Conservation (phyloP, 2,113 vertebrate species). For the Cheirogaleus medius region DNA sequence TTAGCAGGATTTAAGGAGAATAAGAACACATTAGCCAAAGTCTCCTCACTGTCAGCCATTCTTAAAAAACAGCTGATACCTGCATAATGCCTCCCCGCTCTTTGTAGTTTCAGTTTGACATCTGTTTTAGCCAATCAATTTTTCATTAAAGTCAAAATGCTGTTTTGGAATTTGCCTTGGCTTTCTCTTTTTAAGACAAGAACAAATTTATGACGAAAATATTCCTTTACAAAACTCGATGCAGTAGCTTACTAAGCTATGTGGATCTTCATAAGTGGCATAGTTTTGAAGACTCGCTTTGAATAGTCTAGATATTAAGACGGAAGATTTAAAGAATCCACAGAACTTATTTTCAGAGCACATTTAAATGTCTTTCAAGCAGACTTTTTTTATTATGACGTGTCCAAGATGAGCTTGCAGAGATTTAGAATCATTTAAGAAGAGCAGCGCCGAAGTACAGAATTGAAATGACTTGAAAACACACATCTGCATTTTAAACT, state of each 20-base stretch:
- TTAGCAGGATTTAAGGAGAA: background rate
- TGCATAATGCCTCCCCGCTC: background rate
- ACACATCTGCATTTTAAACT: conserved; percentile 74
- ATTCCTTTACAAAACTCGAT: background rate
- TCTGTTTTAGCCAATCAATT: conserved; percentile 68
- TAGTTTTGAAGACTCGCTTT: background rate
- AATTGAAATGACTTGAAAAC: conserved; percentile 69
- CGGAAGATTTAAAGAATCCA: conserved; percentile 40
- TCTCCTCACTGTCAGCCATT: background rate
- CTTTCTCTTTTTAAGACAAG: conserved; percentile 66
- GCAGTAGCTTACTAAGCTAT: background rate
- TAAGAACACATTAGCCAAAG: conserved; percentile 21
- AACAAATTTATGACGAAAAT: conserved; percentile 44
- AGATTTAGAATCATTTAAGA: conserved; percentile 70
- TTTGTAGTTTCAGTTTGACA: conserved; percentile 61
- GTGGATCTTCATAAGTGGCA: background rate
- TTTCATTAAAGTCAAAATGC: conserved; percentile 68
- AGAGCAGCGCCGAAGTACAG: conserved; percentile 41
- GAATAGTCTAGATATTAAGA: conserved; percentile 52
- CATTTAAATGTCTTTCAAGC: conserved; percentile 62
- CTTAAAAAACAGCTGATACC: conserved; percentile 51
- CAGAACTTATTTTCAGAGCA: conserved; percentile 60
- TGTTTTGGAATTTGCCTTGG: conserved; percentile 50
- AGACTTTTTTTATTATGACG: conserved; percentile 73
- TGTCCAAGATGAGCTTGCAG: conserved; percentile 74